A percentile compares a stretch with the other conserved stretches of the same genome.
Conservation (phyloP, 2,888 invertebrate genomes). For the Brachyptera putata region DNA sequence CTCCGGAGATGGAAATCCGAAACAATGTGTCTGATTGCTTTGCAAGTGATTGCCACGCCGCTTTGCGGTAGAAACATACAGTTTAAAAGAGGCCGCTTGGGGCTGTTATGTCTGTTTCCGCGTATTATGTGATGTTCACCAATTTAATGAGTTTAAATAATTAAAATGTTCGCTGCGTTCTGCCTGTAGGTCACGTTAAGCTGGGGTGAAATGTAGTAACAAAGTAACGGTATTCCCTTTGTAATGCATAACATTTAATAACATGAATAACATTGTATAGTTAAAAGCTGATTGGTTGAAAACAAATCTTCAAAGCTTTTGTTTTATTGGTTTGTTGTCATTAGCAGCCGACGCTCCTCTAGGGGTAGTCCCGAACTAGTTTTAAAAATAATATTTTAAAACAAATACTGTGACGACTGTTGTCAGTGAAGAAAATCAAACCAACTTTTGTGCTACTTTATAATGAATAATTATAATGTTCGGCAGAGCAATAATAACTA, state of each 20-base stretch:
- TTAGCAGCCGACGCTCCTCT: neutral
- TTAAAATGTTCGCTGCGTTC: conserved; percentile 7
- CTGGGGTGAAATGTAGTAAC: neutral
- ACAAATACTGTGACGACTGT: neutral
- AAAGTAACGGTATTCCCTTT: conserved; percentile 8
- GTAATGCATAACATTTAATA: neutral
- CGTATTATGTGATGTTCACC: neutral
- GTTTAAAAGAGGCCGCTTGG: neutral
- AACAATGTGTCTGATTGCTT: conserved; percentile 2
- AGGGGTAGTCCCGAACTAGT: neutral
- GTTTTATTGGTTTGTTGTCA: conserved; percentile 10
- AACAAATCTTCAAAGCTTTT: conserved; percentile 3
- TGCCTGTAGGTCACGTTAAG: neutral
- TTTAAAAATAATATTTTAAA: neutral
- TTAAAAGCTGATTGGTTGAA: neutral
- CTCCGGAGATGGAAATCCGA: neutral
- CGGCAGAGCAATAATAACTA: too few relatives aligned
- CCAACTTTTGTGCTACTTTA: too few relatives aligned
- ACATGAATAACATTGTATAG: neutral
- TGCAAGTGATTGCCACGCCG: conserved; percentile 6
- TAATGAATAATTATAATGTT: too few relatives aligned
- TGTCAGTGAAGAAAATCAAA: neutral
- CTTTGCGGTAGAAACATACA: neutral
- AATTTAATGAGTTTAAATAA: conserved; percentile 19
- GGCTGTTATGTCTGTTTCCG: neutral